Conservation (phyloP, 2,888 invertebrate species). For the Polydesmus complanatus region DNA sequence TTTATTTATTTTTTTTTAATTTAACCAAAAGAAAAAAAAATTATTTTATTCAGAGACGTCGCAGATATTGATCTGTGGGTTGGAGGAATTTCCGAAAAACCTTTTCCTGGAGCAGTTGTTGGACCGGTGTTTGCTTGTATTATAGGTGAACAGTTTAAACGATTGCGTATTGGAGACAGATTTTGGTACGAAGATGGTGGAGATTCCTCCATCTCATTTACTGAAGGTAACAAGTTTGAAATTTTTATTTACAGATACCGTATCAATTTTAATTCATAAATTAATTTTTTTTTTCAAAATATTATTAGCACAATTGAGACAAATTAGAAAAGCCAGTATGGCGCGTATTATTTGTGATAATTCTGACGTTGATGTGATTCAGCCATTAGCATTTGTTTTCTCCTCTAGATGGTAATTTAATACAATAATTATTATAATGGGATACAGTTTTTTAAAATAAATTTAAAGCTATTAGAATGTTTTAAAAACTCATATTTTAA, state of each 20-base stretch:
- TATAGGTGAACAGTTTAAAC: constrained; percentile 30
- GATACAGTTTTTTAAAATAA: neutral
- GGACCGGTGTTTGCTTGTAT: constrained; percentile 33
- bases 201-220: constrained; percentile 16
- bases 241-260: too few species aligned
- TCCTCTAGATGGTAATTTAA: constrained; percentile 18
- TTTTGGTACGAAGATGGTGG: constrained; percentile 30
- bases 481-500: too few species aligned
- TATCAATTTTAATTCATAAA: too few species aligned
- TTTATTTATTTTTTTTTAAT: neutral
- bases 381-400: constrained; percentile 31
- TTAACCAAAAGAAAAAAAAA: neutral
- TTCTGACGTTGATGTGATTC: constrained; percentile 46
- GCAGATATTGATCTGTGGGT: constrained; percentile 89
- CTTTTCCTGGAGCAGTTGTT: constrained; percentile 56
- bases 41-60: constrained; percentile 44
- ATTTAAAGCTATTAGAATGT: too few species aligned
- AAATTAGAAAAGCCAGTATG: constrained; percentile 46
- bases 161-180: constrained; percentile 30
- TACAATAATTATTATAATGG: neutral
- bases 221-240: constrained; percentile 16
- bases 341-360: constrained; percentile 60
- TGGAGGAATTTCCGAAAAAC: constrained; percentile 80
- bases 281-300: too few species aligned
- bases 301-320: constrained; percentile 45